Evolutionary conservation across 2,113 vertebrate species (phyloP).

Genomic region (Callaeas wilsoni): DNA sequence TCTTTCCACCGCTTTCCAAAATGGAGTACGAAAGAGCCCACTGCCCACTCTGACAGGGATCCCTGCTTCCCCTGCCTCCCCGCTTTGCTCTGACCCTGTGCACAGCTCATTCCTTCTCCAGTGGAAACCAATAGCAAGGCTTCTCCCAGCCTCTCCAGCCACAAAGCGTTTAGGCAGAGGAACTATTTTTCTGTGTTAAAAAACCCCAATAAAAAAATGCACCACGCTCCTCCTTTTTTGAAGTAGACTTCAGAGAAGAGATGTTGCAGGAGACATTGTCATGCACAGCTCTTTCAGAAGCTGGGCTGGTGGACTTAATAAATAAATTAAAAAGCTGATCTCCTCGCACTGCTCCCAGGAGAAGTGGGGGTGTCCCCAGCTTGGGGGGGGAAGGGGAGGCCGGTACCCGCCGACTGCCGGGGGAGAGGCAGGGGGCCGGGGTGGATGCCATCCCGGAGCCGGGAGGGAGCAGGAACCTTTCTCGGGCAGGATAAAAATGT

Average conservation of each 20-base stretch:
- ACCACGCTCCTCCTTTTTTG: neutral
- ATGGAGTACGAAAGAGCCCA: accelerated
- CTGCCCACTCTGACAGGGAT: neutral
- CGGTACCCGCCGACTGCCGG: neutral
- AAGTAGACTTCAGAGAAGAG: neutral
- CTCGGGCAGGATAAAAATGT: constrained; percentile 66
- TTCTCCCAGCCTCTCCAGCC: neutral
- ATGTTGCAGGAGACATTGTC: neutral
- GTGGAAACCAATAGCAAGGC: neutral
- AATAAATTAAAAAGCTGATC: accelerated
- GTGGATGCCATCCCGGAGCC: constrained; percentile 27
- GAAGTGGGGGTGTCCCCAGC: accelerated
- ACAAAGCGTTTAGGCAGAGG: neutral
- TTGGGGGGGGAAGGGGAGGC: accelerated
- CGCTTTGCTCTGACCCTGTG: neutral
- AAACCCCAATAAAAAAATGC: neutral
- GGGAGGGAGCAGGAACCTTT: constrained; percentile 56
- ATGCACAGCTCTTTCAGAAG: neutral
- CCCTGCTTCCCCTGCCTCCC: neutral
- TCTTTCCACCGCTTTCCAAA: neutral
- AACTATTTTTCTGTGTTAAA: neutral
- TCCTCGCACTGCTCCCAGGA: neutral
- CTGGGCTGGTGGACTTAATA: neutral
- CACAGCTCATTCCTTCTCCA: accelerated
- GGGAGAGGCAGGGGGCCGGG: neutral